These are phyloP conservation scores for Mungos mungo DNA, from an alignment of 2,113 vertebrate species.

Conservation along the genomic window DNA sequence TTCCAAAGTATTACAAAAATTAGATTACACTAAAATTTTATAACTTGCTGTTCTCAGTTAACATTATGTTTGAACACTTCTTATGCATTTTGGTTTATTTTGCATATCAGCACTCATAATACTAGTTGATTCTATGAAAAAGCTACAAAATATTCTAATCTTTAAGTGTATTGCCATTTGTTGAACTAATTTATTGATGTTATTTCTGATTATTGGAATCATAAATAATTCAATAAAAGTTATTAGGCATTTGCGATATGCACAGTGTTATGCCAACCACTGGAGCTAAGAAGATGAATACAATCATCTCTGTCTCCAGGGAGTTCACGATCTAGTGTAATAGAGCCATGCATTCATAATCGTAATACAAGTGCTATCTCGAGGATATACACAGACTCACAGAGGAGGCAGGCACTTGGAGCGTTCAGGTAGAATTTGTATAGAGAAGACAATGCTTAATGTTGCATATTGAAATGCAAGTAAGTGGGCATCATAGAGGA, in stretches of 20 bases:
- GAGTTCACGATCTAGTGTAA: neutral
- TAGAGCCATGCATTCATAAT: neutral
- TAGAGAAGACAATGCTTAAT: neutral
- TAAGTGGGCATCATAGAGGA: neutral
- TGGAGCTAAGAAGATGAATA: neutral
- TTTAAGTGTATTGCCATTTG: neutral
- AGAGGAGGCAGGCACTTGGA: neutral
- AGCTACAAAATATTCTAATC: neutral
- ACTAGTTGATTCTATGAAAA: neutral
- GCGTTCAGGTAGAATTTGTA: neutral
- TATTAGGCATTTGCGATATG: neutral
- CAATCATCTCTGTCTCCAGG: neutral
- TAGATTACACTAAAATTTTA: neutral
- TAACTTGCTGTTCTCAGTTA: neutral
- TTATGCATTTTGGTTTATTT: neutral
- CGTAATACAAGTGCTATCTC: neutral
- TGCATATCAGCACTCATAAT: neutral
- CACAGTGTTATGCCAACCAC: neutral
- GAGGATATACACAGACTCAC: neutral
- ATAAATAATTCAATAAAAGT: neutral
- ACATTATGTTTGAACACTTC: neutral
- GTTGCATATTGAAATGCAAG: neutral
- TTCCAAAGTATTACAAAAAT: neutral
- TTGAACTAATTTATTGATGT: neutral
- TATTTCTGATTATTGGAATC: neutral